Evolutionary conservation across 2,888 invertebrate species (phyloP), one percentile per base, ranked within the genome.

Genomic region (Mamestra brassicae): DNA sequence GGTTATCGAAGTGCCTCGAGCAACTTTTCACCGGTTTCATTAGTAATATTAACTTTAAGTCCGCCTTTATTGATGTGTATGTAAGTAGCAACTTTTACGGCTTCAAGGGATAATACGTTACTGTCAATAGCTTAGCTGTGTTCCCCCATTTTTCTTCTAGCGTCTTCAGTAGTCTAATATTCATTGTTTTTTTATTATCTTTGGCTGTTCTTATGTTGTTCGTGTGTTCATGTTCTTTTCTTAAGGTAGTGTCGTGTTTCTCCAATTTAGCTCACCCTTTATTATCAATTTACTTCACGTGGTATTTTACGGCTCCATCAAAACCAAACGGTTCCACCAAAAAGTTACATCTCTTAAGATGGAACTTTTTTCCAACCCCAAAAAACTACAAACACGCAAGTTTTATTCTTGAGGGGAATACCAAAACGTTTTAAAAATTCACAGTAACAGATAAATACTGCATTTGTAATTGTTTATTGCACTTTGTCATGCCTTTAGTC

Each of bases 41-140:
- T 38, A 81, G n/a, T 58, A 72, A 52, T 50, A 47, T 63, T 62
- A 76, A 50, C 10, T 54, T 42, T 34, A 73, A 63, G 36, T 13
- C 26, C 11, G 42, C n/a, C 5, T 79, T 72, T 72, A 72, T 73
- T 80, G 55, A 55, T 54, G 57, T 63, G 74, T 54, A 45, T 38
- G 55, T 73, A 63, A 80, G 80, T 74, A 58, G 38, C 36, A 47
- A 74, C 62, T 80, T 73, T 63, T 74, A 80, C n/a, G 63, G 74
- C 74, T 74, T 80, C 74, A 52, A 38, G n/a, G 74, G 52, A 38
- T 62, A 36, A 55, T 50, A 8, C 15, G 34, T 63, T 55, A 8
- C 36, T 62, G 50, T 57, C 17, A 52, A 65, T 58, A 36, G n/a
- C 26, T 26, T 50, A 55, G 7, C 15, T 55, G 34, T 71, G 13